Percentiles rank a stretch among this genome's conserved stretches.
phyloP scores from a whole-genome alignment of 2,797 vertebrate genomes.

The Lagodon rhomboides region DNA sequence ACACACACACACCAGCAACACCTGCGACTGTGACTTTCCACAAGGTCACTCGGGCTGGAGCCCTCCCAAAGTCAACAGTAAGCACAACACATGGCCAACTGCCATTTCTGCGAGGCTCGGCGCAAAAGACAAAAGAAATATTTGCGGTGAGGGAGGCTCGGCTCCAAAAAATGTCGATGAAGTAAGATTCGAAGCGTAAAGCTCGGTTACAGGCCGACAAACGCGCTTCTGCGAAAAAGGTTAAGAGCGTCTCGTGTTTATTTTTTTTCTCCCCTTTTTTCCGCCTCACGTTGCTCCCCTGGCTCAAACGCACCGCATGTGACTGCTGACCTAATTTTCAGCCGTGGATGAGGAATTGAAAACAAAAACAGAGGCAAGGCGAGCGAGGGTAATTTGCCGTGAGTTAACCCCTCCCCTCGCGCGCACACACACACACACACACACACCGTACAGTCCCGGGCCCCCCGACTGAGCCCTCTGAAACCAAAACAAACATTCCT shows the following conservation, averaged over 20 bases:
- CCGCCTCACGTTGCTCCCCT: conserved; percentile 20
- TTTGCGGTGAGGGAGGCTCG: background rate
- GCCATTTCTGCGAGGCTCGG: conserved; percentile 28
- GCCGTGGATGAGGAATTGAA: conserved; percentile 71
- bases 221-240: conserved; percentile 42
- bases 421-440: conserved; percentile 1
- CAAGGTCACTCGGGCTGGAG: conserved; percentile 66
- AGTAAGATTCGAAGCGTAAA: background rate
- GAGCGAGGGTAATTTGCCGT: conserved; percentile 60
- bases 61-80: conserved; percentile 66
- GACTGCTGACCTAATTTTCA: conserved; percentile 80
- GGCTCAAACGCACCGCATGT: conserved; percentile 60
- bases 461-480: conserved; percentile 41
- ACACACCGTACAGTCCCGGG: background rate
- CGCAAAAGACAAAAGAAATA: background rate
- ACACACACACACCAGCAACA: conserved; percentile 29
- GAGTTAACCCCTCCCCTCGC: conserved; percentile 41
- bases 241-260: conserved; percentile 13
- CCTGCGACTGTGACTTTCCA: conserved; percentile 66
- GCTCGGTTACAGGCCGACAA: background rate
- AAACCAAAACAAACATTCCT: conserved; percentile 73
- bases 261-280: conserved; percentile 14
- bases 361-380: conserved; percentile 76
- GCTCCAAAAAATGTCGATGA: conserved; percentile 20
- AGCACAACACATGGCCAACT: conserved; percentile 42